Percentiles rank a stretch among this genome's conserved stretches.
Conservation (phyloP, 2,797 vertebrate species). For the Peromyscus aztecus region DNA sequence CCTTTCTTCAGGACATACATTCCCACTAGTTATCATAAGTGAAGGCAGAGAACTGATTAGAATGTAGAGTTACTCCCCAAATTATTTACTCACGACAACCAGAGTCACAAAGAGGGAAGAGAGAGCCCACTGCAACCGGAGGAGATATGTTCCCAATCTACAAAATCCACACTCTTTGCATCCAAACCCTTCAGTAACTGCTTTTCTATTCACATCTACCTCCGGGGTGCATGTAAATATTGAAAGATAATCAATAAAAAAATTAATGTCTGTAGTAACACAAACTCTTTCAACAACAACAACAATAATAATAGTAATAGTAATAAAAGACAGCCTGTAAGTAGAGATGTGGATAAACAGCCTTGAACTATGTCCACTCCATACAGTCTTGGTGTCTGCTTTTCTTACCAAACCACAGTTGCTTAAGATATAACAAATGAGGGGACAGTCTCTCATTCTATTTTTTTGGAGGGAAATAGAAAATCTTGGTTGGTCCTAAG, state of each 20-base stretch:
- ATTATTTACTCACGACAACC: constrained; percentile 60
- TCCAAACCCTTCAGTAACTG: neutral
- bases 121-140: neutral
- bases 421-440: neutral
- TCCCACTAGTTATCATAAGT: constrained; percentile 48
- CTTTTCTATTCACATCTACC: neutral
- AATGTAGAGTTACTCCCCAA: constrained; percentile 61
- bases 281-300: neutral
- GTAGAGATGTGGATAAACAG: neutral
- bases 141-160: neutral
- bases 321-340: neutral
- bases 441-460: neutral
- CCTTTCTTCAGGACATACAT: constrained; percentile 75
- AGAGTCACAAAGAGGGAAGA: constrained; percentile 45
- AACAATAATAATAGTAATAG: too few species aligned
- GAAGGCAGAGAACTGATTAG: constrained; percentile 64
- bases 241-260: constrained; percentile 35
- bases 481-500: neutral
- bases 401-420: neutral
- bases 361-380: neutral
- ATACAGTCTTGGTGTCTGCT: neutral
- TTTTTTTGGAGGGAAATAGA: neutral
- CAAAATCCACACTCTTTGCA: neutral
- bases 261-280: neutral
- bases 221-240: neutral